Evolutionary conservation across 1,140 invertebrate genomes (phyloP).

Genomic region (Cryptotermes secundus): DNA sequence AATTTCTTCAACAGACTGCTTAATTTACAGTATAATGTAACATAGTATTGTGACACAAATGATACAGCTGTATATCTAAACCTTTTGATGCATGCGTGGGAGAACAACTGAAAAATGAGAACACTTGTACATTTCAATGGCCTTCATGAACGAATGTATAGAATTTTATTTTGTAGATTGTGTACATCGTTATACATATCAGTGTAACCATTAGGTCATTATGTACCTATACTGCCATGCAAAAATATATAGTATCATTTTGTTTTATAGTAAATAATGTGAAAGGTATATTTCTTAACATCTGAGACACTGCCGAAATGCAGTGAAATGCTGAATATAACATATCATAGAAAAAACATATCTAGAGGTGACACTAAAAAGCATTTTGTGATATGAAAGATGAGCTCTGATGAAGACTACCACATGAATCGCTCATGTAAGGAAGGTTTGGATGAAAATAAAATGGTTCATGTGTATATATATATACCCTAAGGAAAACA

Average conservation of each 20-base stretch:
- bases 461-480: no score
- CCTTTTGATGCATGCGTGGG: neutral
- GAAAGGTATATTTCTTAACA: no score
- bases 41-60: neutral
- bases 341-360: neutral
- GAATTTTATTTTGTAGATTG: neutral
- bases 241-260: neutral
- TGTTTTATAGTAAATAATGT: no score
- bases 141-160: neutral
- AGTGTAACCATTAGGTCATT: no score
- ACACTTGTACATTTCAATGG: neutral
- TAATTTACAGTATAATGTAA: neutral
- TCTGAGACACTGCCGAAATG: neutral
- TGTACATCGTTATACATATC: no score
- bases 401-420: no score
- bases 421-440: no score
- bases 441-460: neutral
- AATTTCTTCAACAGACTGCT: neutral
- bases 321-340: neutral
- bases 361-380: neutral
- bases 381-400: no score
- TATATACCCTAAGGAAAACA: neutral
- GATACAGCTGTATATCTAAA: neutral
- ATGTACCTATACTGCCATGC: neutral
- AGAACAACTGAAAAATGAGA: neutral